phyloP scores from a whole-genome alignment of 2,888 invertebrate genomes.

The Chrysina gloriosa region DNA sequence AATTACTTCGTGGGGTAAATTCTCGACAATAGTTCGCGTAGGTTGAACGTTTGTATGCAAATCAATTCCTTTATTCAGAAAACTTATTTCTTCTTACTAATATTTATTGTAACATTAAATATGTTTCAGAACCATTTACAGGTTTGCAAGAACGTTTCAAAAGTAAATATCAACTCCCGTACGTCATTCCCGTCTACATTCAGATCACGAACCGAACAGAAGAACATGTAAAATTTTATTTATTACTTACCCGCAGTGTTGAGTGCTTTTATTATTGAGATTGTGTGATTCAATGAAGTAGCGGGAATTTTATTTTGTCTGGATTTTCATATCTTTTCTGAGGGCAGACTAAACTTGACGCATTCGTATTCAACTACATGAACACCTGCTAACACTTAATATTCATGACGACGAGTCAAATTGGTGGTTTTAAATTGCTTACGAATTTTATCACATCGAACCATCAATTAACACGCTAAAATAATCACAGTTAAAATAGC shows the following conservation, averaged over 20 bases:
- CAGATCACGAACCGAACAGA: constrained; percentile 28
- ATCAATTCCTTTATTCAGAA: no score
- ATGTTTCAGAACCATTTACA: neutral
- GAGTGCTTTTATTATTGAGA: constrained; percentile 42
- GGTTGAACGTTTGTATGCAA: no score
- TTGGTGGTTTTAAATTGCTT: constrained; percentile 15
- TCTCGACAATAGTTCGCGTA: no score
- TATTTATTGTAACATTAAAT: no score
- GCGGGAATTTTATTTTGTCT: constrained; percentile 61
- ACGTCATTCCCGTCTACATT: no score
- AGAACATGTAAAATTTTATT: constrained; percentile 41
- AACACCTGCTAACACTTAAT: constrained; percentile 13
- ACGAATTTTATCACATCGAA: neutral
- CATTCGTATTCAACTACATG: constrained; percentile 15
- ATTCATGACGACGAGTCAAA: neutral
- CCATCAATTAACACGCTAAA: no score
- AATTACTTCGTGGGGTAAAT: no score
- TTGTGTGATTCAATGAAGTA: constrained; percentile 59
- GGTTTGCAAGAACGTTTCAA: neutral
- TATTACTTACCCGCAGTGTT: constrained; percentile 42
- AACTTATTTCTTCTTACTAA: no score
- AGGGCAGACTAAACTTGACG: constrained; percentile 14
- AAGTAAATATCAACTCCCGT: no score
- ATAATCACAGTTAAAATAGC: no score
- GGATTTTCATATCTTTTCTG: constrained; percentile 58